Percentiles rank a stretch among this genome's conserved stretches.
Evolutionary conservation across 2,113 vertebrate genomes (phyloP).

Genomic region (Amphiprion percula): DNA sequence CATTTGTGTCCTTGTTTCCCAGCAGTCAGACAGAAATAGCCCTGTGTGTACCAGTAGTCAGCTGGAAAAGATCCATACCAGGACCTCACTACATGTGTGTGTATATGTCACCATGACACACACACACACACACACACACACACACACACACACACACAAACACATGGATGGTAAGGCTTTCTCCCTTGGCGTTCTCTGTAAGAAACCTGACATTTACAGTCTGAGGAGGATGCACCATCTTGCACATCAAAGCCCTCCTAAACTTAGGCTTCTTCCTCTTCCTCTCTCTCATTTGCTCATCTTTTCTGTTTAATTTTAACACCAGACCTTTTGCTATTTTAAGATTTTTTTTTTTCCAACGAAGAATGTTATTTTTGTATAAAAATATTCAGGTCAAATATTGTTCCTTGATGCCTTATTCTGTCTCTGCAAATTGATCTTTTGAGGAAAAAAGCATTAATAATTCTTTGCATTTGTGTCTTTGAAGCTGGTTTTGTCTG

Average conservation of each 20-base stretch:
- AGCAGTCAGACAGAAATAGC: slow-evolving; percentile 79
- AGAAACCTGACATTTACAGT: slow-evolving; percentile 75
- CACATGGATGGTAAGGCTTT: slow-evolving; percentile 13
- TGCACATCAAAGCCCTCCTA: slow-evolving; percentile 60
- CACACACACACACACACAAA: slow-evolving; percentile 20
- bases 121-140: slow-evolving; percentile 27
- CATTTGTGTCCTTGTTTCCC: slow-evolving; percentile 69
- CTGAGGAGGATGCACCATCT: slow-evolving; percentile 55
- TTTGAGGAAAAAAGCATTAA: not conserved
- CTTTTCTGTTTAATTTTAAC: slow-evolving; percentile 23
- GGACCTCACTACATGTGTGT: slow-evolving; percentile 27
- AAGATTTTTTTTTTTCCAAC: not conserved
- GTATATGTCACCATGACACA: not conserved
- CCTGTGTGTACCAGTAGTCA: slow-evolving; percentile 57
- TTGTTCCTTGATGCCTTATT: not conserved
- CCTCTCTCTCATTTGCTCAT: not conserved
- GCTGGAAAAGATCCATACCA: slow-evolving; percentile 70
- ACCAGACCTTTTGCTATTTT: slow-evolving; percentile 32
- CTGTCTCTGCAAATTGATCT: not conserved
- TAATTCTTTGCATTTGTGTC: too few species aligned
- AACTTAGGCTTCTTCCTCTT: slow-evolving; percentile 9
- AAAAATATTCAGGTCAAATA: slow-evolving; percentile 8
- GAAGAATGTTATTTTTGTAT: slow-evolving; percentile 23
- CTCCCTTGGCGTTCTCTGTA: slow-evolving; percentile 52
- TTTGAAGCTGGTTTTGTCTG: too few species aligned